These are phyloP conservation scores for Nyctalus aviator DNA, from an alignment of 2,797 vertebrate genomes.

Conservation along the genomic window DNA sequence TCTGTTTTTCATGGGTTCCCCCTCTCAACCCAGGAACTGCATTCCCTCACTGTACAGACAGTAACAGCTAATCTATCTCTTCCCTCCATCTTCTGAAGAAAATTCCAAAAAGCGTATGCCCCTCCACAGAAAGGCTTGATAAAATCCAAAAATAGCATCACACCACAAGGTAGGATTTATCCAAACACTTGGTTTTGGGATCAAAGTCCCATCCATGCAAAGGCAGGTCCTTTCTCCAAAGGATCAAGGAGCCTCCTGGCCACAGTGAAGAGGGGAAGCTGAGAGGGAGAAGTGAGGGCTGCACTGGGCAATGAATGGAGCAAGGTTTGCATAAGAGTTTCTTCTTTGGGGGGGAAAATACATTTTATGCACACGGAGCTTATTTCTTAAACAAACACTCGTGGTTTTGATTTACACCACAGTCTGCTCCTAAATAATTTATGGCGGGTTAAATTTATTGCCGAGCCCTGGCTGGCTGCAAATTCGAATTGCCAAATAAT, in stretches of 20 bases:
- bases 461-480: conserved; percentile 94
- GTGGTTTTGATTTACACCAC: conserved; percentile 93
- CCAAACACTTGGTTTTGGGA: conserved; percentile 46
- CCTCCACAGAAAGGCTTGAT: conserved; percentile 26
- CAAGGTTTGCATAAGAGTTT: conserved; percentile 72
- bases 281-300: conserved; percentile 37
- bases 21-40: conserved; percentile 24
- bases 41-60: conserved; percentile 22
- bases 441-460: conserved; percentile 99
- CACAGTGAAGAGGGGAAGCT: conserved; percentile 54
- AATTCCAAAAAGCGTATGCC: neutral
- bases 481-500: conserved; percentile 99
- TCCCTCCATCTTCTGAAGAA: neutral
- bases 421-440: conserved; percentile 99
- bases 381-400: conserved; percentile 93
- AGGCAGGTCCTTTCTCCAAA: conserved; percentile 13
- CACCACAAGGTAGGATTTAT: conserved; percentile 20
- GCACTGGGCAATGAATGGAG: neutral
- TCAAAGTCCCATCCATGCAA: conserved; percentile 22
- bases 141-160: conserved; percentile 61
- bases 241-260: neutral
- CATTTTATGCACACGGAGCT: conserved; percentile 90
- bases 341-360: conserved; percentile 75
- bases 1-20: conserved; percentile 25
- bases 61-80: conserved; percentile 33